Base-by-base conservation (phyloP, 2,113 vertebrate genomes). In the Rousettus leschenaultii region DNA sequence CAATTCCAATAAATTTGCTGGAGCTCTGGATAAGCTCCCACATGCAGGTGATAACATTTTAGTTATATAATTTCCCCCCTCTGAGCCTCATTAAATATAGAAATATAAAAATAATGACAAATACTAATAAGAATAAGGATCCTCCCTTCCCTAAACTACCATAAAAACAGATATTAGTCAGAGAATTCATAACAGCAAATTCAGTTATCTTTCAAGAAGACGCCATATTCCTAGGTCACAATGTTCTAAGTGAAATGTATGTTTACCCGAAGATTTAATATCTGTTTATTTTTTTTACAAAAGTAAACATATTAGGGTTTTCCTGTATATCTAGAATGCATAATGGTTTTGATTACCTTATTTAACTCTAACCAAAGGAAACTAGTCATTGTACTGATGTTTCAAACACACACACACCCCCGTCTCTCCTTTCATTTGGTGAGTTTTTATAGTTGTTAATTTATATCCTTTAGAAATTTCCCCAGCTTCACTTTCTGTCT, bases 391-490 rank as follows among this genome's bases (percentile, higher is more conserved):
- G 71, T 70, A 79, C 0, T 95, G 75, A 88, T 95, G 51, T 55
- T 97, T 97, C 86, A 97, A 91, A 73, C 11, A 93, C 24, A 66
- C 40, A 57, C 40, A 57, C 11, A 28, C 18, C 33, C 53, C 79
- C 77, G 18, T 63, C 28, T 89, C 84, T 90, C 61, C 53, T 94
- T 96, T 95, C 93, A 93, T 77, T 95, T 79, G 92, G 75, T 93
- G 94, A 97, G 91, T 85, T 97, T 96, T 85, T 88, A 55, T 61
- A 92, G 53, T 53, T 96, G 33, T 61, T 61, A 68, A 75, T 57
- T 96, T 94, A 92, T 94, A 45, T 96, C 95, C 93, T 98, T 95
- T 14, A 97, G 97, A 97, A 93, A 98, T 97, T 87, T 95, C 91
- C 71, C 91, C 86, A 97, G 48, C 85, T 98, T 95, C 61, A 95